Conservation (phyloP, 2,888 invertebrate species). For the Nipponacmea schrenckii region DNA sequence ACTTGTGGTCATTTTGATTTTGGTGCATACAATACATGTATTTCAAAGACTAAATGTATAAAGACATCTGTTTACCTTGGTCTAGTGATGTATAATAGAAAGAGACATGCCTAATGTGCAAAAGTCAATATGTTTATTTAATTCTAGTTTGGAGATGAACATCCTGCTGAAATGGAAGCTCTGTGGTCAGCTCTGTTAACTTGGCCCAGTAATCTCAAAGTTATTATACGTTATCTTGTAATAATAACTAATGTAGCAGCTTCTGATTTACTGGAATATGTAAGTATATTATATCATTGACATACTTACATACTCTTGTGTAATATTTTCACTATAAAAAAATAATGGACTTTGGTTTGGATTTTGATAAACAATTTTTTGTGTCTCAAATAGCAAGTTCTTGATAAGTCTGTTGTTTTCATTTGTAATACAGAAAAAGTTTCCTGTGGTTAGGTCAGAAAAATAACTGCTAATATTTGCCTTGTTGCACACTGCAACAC, state of each 20-base stretch:
- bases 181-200: constrained; percentile 93
- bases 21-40: too few species aligned
- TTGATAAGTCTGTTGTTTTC: neutral
- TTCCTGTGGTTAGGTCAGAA: too few species aligned
- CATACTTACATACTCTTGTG: neutral
- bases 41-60: too few species aligned
- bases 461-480: too few species aligned
- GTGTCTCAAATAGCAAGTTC: too few species aligned
- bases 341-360: too few species aligned
- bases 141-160: constrained; percentile 89
- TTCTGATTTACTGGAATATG: constrained; percentile 88
- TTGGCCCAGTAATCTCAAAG: constrained; percentile 97
- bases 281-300: constrained; percentile 66
- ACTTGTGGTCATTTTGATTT: too few species aligned
- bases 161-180: constrained; percentile 94
- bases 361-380: too few species aligned
- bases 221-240: constrained; percentile 94
- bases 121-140: neutral
- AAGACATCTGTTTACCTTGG: neutral
- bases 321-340: too few species aligned
- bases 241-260: constrained; percentile 99
- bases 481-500: neutral
- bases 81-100: neutral
- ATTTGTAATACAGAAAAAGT: too few species aligned
- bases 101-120: too few species aligned